Conservation (phyloP, 2,113 vertebrate species). For the Donacobius atricapilla region DNA sequence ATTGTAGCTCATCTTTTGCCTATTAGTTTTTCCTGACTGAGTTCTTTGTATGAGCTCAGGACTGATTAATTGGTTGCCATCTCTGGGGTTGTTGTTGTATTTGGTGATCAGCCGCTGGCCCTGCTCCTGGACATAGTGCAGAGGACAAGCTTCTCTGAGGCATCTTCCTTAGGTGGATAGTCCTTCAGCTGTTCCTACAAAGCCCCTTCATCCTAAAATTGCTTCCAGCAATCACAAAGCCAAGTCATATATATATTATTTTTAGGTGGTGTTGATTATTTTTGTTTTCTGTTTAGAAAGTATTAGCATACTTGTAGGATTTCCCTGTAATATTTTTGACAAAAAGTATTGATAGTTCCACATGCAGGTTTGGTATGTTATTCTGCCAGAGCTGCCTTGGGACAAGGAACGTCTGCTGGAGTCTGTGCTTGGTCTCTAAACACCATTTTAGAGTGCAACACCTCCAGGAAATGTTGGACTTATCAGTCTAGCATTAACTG, state of each 20-base stretch:
- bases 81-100: neutral
- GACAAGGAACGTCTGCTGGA: neutral
- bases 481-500: neutral
- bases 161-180: neutral
- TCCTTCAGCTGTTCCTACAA: neutral
- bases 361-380: neutral
- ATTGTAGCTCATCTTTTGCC: neutral
- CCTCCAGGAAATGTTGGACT: neutral
- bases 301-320: neutral
- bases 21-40: neutral
- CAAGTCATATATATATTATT: neutral
- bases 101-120: neutral
- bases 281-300: neutral
- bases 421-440: neutral
- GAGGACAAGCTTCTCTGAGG: neutral
- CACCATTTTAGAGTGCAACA: rapidly evolving
- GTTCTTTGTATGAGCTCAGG: neutral
- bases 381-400: neutral
- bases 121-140: neutral
- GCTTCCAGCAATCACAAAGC: neutral
- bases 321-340: neutral
- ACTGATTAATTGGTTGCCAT: neutral
- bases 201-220: neutral
- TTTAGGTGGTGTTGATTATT: neutral
- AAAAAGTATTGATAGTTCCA: neutral